Evolutionary conservation across 1,140 invertebrate genomes (phyloP), one percentile per base, ranked within the genome.

Genomic region (Proales similis): DNA sequence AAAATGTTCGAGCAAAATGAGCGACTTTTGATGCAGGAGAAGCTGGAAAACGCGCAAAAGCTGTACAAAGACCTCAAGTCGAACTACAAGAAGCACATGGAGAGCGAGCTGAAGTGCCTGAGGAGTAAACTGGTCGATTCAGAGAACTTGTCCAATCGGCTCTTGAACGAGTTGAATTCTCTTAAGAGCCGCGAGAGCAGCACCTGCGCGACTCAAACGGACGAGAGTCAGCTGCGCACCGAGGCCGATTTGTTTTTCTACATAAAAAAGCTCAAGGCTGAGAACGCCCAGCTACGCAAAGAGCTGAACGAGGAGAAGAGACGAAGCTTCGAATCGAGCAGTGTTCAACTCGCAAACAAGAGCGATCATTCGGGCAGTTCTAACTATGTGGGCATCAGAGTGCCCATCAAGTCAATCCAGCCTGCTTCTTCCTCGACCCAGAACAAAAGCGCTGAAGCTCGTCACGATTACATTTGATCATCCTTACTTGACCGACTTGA

Each of bases 1-100:
- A 42, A 17, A 29, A 29, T 57, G 2, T 57, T 42, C 45, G 51
- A 57, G 45, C 26, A 57, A 42, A 57, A 57, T 30, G 51, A 57
- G 22, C 20, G 51, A 27, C 27, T 42, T n/a, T 42, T 42, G 32
- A 57, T 57, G 51, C 51, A 57, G 45, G 32, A 27, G 19, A 57
- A 57, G 45, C 45, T 57, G 11, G 24, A n/a, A 7, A 43, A 42
- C 30, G 39, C 45, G 27, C 51, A 57, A 57, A 57, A 57, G 7
- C 39, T 57, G 39, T 42, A 57, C 20, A 57, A 57, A 19, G 51
- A 57, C 17, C 30, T 57, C 26, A 57, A 57, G 45, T 17, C 45
- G 22, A 57, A 39, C 45, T 57, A 57, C 29, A 57, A 27, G 27
- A 39, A 42, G 30, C 39, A 57, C 45, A 42, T 57, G 36, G 51